phyloP scores from a whole-genome alignment of 2,888 invertebrate genomes.

The Papilio elwesi region DNA sequence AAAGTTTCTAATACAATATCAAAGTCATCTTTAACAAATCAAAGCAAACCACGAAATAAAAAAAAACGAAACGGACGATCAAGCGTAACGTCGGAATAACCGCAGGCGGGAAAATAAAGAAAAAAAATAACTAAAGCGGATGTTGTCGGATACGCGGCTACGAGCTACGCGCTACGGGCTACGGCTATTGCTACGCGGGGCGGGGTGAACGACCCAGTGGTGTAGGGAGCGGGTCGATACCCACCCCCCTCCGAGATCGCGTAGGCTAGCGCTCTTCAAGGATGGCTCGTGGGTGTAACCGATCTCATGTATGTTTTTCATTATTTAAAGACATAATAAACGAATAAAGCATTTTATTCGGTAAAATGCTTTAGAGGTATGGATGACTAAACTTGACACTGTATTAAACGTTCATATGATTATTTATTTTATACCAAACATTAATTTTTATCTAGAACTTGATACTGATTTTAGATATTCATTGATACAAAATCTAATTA shows the following conservation, averaged over 20 bases:
- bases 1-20: slow-evolving; percentile 8
- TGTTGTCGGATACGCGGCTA: slow-evolving; percentile 56
- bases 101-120: slow-evolving; percentile 31
- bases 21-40: slow-evolving; percentile 37
- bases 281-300: slow-evolving; percentile 55
- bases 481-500: slow-evolving; percentile 10
- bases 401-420: no score
- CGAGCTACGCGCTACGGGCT: slow-evolving; percentile 38
- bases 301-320: slow-evolving; percentile 43
- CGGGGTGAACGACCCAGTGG: slow-evolving; percentile 76
- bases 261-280: slow-evolving; percentile 50
- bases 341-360: slow-evolving; percentile 21
- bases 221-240: slow-evolving; percentile 76
- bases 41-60: slow-evolving; percentile 34
- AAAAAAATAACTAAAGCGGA: slow-evolving; percentile 23
- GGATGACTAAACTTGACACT: no score
- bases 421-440: no score
- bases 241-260: slow-evolving; percentile 47
- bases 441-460: no score
- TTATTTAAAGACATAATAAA: slow-evolving; percentile 25
- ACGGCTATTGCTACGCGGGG: slow-evolving; percentile 47
- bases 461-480: no score
- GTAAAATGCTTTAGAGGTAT: no score
- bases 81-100: slow-evolving; percentile 34
- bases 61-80: slow-evolving; percentile 33